Base-by-base conservation (phyloP, 2,888 invertebrate species). In the Sinotaia quadrata region DNA sequence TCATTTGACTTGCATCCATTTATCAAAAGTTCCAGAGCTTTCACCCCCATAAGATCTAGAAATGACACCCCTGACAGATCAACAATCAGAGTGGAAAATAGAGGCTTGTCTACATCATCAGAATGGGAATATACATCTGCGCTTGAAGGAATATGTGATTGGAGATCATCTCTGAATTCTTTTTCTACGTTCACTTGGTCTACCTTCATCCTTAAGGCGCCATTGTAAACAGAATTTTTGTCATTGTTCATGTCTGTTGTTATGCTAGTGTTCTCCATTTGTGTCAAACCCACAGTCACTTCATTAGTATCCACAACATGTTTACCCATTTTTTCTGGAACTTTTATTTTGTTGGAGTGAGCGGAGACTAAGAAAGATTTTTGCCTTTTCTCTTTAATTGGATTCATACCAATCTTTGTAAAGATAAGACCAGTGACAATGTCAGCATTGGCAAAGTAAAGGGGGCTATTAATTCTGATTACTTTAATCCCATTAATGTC, bases 401-500 rank as follows among this genome's bases (percentile, higher is more conserved):
- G 76, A 61, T 81, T 75, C 27, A 76, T 44, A 21, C 69, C 71
- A 7, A 73, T 72, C 49, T 73, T 74, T 34, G 75, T 75, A 58
- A 80, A 78, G 12, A 88, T 71, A 18, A 73, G 73, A 29, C 77
- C 75, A 12, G 79, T 71, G 71, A 88, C 88, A 54, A 79, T 73
- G 37, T 88, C 88, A 4, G 83, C 82, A 71, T 89, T 89, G 10
- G 87, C 86, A 76, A 85, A 89, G 36, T 88, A 84, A 10, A 89
- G 74, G 4, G 88, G 87, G 31, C 87, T 82, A 60, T 87, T 87
- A 73, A 87, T 87, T 5, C 49, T 31, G 21, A 74, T 41, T 7
- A 74, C 63, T 47, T 56, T 62, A n/a, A 72, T 66, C 21, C 60
- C 66, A 4, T 44, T 34, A 12, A 57, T n/a, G 15, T 65, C 51